phyloP scores from a whole-genome alignment of 2,797 vertebrate genomes.

The Saxicola maurus region DNA sequence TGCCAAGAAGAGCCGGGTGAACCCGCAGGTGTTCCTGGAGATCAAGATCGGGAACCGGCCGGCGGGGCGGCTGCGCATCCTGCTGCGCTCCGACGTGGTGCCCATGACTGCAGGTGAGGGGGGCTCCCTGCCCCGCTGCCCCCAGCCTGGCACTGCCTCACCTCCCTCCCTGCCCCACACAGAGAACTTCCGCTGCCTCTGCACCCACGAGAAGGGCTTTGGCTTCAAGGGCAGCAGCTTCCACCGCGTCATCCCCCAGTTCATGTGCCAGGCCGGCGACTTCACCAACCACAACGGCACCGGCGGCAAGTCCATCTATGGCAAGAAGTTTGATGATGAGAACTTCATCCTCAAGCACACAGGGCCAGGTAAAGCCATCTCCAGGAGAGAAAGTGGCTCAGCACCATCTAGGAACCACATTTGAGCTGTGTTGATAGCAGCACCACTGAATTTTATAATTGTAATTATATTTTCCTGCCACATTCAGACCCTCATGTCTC shows the following conservation, averaged over 20 bases:
- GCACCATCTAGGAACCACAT: rapidly evolving
- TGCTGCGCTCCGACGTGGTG: slow-evolving; percentile 90
- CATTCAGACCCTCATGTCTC: rapidly evolving
- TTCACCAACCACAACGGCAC: slow-evolving; percentile 99
- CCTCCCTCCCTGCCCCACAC: not conserved
- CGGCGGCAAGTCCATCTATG: slow-evolving; percentile 95
- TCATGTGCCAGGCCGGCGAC: slow-evolving; percentile 96
- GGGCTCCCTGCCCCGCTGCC: rapidly evolving
- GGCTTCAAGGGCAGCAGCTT: slow-evolving; percentile 97
- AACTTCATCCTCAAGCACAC: slow-evolving; percentile 96
- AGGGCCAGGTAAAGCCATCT: slow-evolving; percentile 75
- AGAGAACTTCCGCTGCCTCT: slow-evolving; percentile 98
- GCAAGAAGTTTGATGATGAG: slow-evolving; percentile 96
- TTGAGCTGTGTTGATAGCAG: rapidly evolving
- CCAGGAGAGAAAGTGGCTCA: not conserved
- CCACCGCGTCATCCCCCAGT: slow-evolving; percentile 95
- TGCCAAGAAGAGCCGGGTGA: slow-evolving; percentile 86
- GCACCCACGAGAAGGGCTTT: slow-evolving; percentile 94
- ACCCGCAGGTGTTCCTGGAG: slow-evolving; percentile 97
- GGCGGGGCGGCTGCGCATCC: slow-evolving; percentile 87
- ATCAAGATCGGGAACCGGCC: slow-evolving; percentile 97
- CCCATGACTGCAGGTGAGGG: slow-evolving; percentile 91
- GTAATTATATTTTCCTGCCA: rapidly evolving
- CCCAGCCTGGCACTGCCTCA: not conserved
- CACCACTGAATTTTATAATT: not conserved